Evolutionary conservation across 2,113 vertebrate species (phyloP).

Genomic region (Aptenodytes forsteri): DNA sequence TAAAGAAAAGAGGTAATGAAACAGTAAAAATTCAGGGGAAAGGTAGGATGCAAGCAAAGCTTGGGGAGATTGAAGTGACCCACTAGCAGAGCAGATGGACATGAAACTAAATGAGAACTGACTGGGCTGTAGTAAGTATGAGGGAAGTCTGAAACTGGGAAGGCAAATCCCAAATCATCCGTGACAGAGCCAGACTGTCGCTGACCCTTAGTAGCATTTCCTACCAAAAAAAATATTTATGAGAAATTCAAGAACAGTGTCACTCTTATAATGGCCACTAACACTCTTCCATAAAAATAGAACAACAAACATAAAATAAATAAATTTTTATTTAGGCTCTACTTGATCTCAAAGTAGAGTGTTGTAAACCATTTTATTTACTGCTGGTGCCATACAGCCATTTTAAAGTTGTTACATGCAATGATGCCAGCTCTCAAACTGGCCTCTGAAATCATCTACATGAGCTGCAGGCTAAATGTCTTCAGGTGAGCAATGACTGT

Average conservation of each 20-base stretch:
- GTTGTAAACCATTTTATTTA: not conserved
- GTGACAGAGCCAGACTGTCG: not conserved
- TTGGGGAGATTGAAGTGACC: not conserved
- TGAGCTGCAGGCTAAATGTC: not conserved
- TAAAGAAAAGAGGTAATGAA: not conserved
- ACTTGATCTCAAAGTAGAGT: not conserved
- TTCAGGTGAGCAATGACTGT: not conserved
- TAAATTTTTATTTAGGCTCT: not conserved
- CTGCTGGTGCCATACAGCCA: not conserved
- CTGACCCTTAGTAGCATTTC: not conserved
- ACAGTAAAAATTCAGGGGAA: not conserved
- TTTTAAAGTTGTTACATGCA: not conserved
- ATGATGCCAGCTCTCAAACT: not conserved
- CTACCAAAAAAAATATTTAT: not conserved
- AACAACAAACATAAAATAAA: not conserved
- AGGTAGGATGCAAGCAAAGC: not conserved
- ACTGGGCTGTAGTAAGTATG: not conserved
- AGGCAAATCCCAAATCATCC: not conserved
- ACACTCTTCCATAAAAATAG: not conserved
- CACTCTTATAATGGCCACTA: not conserved
- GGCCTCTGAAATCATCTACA: not conserved
- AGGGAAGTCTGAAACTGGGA: not conserved
- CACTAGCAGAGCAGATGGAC: not conserved
- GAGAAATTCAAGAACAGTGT: not conserved
- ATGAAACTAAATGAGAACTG: not conserved